Evolutionary conservation across 2,113 vertebrate species (phyloP).

Genomic region (Montifringilla adamsi): DNA sequence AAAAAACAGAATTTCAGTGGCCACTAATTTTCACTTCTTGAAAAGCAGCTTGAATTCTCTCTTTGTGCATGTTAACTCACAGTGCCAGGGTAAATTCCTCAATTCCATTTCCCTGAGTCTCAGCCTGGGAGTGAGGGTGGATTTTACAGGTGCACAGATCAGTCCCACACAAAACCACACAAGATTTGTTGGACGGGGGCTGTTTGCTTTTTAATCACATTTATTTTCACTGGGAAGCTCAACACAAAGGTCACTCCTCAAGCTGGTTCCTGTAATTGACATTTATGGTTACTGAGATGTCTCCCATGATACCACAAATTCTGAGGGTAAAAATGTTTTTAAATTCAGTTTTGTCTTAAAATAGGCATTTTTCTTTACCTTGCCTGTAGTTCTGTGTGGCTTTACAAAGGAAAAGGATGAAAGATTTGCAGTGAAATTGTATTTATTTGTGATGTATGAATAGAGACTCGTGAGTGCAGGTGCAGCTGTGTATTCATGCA

Average conservation of each 20-base stretch:
- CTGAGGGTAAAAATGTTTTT: neutral
- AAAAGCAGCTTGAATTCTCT: neutral
- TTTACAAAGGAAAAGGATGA: neutral
- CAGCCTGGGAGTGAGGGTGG: neutral
- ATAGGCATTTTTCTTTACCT: neutral
- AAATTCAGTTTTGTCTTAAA: neutral
- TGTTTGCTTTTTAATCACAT: neutral
- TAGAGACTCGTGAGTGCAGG: neutral
- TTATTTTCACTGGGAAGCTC: neutral
- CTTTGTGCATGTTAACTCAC: neutral
- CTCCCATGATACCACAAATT: neutral
- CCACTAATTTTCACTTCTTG: neutral
- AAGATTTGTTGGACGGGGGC: neutral
- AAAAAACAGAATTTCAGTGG: neutral
- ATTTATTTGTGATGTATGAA: neutral
- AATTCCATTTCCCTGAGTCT: neutral
- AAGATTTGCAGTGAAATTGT: neutral
- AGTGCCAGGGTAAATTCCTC: neutral
- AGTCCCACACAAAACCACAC: neutral
- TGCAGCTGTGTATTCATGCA: neutral
- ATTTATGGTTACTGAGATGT: constrained; percentile 24
- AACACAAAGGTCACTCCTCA: constrained; percentile 39
- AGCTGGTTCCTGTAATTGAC: constrained; percentile 1
- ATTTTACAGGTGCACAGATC: neutral
- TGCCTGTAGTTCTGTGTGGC: neutral